Evolutionary conservation across 2,888 invertebrate species (phyloP), one percentile per base, ranked within the genome.

Genomic region (Rhagonycha lutea): DNA sequence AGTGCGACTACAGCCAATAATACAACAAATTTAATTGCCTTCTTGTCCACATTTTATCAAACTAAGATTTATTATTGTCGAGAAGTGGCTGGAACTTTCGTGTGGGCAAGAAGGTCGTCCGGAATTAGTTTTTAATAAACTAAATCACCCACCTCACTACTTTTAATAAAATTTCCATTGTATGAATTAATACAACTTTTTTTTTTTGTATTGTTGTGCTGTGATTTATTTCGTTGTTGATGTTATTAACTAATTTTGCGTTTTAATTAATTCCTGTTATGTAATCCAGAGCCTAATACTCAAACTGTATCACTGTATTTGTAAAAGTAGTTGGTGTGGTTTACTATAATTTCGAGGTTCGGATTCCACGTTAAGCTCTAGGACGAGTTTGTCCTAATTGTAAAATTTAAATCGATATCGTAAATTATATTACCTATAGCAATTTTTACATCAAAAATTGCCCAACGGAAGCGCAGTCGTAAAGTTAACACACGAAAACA

Each of bases 1-100:
- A 80, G 80, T 82, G 82, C 82, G 80, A 78, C 80, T 80, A 82
- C 81, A 80, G 80, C 80, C 80, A 80, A 78, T 81, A 75, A 79
- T 82, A 83, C 83, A 83, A 82, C 82, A 81, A 81, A 81, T 81
- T 81, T 84, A 84, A 83, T 84, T 84, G 83, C 83, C 80, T 80
- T 80, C 82, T 81, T 83, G 83, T 83, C 82, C 81, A 81, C 80
- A 83, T 83, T 84, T 84, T 83, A 84, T 83, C 84, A 82, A 82
- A 82, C 74, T 76, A 72, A 83, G 83, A 84, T 84, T 84, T 84
- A 84, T 84, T 83, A 80, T 80, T 80, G 79, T 81, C 78, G 81
- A 79, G 81, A 81, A 82, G 83, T 81, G 80, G 80, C 78, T 82
- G 81, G 81, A 79, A 80, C 80, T 29, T 79, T 61, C 70, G 81